Evolutionary conservation across 2,797 vertebrate species (phyloP).

Genomic region (Diceros bicornis): DNA sequence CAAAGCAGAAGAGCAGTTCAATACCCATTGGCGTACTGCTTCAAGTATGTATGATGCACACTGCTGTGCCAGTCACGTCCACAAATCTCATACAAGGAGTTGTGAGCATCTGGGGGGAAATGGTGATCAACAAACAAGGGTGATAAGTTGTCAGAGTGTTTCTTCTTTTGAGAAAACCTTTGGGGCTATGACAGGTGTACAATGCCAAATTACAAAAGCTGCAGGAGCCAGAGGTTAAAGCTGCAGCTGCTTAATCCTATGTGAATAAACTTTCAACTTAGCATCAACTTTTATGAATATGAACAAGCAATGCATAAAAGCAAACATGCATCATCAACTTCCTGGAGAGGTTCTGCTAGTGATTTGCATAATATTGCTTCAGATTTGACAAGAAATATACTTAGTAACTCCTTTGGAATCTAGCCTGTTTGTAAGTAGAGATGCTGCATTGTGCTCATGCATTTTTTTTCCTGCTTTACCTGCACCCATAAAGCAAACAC

Average conservation of each 20-base stretch:
- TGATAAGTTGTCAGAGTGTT: not conserved
- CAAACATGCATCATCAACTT: not conserved
- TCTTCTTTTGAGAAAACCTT: not conserved
- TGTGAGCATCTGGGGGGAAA: not conserved
- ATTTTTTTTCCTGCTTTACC: constrained; percentile 21
- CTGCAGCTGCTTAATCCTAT: not conserved
- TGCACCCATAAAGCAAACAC: not conserved
- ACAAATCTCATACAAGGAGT: not conserved
- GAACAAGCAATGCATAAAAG: not conserved
- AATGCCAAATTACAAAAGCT: not conserved
- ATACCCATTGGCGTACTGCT: not conserved
- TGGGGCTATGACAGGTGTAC: not conserved
- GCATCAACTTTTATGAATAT: not conserved
- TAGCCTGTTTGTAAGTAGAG: not conserved
- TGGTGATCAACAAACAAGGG: not conserved
- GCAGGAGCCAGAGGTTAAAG: not conserved
- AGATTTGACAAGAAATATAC: constrained; percentile 15
- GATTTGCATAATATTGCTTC: not conserved
- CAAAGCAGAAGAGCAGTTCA: not conserved
- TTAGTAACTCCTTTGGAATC: not conserved
- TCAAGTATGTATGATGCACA: too few relatives aligned
- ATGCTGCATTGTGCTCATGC: not conserved
- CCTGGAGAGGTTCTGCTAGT: not conserved
- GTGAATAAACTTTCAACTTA: not conserved
- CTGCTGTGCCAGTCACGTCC: not conserved